Conservation (phyloP, 2,113 vertebrate genomes). For the Asarcornis scutulata region DNA sequence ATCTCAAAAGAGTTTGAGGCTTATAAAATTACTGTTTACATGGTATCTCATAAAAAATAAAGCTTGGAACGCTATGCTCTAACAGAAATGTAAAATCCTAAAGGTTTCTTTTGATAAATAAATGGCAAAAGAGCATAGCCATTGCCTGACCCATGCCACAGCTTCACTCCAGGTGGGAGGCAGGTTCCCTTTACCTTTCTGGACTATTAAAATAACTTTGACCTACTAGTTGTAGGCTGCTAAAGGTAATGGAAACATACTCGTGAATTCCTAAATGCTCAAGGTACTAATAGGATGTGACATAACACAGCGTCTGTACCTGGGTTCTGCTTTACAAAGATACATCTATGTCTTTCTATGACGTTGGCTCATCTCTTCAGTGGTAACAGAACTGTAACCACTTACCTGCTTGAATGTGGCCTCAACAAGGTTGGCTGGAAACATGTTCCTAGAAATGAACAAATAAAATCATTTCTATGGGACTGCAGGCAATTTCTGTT, state of each 20-base stretch:
- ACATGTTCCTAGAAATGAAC: slow-evolving; percentile 92
- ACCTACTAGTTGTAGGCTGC: not conserved
- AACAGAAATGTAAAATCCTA: not conserved
- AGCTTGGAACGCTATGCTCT: not conserved
- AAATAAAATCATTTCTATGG: slow-evolving; percentile 19
- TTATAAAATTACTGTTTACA: not conserved
- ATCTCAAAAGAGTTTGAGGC: not conserved
- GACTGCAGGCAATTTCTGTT: slow-evolving; percentile 9
- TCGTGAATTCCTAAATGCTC: not conserved
- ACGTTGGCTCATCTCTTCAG: not conserved
- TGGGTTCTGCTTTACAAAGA: not conserved
- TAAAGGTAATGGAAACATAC: not conserved
- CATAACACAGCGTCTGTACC: not conserved
- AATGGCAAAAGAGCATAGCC: not conserved
- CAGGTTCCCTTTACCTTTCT: not conserved
- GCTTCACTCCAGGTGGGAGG: not conserved
- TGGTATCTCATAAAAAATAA: not conserved
- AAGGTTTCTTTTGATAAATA: not conserved
- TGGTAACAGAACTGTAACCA: not conserved
- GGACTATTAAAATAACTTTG: not conserved
- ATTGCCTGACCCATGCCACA: not conserved
- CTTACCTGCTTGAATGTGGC: slow-evolving; percentile 97
- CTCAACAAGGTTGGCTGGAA: slow-evolving; percentile 96
- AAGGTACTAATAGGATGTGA: not conserved
- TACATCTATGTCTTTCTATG: not conserved